A percentile compares a stretch with the other conserved stretches of the same genome.
phyloP scores from a whole-genome alignment of 2,797 vertebrate species.

The Paratrypauchen microcephalus region DNA sequence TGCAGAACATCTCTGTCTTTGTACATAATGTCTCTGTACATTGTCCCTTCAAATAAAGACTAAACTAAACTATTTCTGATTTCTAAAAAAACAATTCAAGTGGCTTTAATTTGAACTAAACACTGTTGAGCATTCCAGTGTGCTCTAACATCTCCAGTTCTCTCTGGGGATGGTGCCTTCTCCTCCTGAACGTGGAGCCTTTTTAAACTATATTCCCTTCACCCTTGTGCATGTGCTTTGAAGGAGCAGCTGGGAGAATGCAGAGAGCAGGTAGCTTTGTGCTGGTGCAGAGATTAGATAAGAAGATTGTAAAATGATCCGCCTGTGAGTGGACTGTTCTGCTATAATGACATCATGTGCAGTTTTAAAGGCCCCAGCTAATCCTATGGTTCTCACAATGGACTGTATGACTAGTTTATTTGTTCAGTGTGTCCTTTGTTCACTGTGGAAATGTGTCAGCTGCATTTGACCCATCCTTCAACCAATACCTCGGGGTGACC shows the following conservation, averaged over 20 bases:
- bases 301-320: slow-evolving; percentile 39
- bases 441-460: too few species aligned
- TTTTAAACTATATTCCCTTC: not conserved
- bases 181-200: too few species aligned
- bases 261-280: slow-evolving; percentile 1
- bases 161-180: too few species aligned
- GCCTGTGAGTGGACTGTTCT: slow-evolving; percentile 11
- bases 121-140: too few species aligned
- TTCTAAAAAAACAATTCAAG: too few species aligned
- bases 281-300: slow-evolving; percentile 22
- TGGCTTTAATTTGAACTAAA: too few species aligned
- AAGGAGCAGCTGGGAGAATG: slow-evolving; percentile 33
- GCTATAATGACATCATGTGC: slow-evolving; percentile 6
- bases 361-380: slow-evolving; percentile 1
- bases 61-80: too few species aligned
- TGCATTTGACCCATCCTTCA: not conserved
- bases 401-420: not conserved
- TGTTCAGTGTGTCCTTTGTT: not conserved
- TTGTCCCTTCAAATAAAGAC: too few species aligned
- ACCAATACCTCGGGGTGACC: not conserved
- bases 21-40: too few species aligned
- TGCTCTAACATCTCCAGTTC: too few species aligned
- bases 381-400: not conserved
- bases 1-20: too few species aligned
- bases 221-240: not conserved